phyloP scores from a whole-genome alignment of 2,888 invertebrate genomes.

The Argyresthia goedartella region DNA sequence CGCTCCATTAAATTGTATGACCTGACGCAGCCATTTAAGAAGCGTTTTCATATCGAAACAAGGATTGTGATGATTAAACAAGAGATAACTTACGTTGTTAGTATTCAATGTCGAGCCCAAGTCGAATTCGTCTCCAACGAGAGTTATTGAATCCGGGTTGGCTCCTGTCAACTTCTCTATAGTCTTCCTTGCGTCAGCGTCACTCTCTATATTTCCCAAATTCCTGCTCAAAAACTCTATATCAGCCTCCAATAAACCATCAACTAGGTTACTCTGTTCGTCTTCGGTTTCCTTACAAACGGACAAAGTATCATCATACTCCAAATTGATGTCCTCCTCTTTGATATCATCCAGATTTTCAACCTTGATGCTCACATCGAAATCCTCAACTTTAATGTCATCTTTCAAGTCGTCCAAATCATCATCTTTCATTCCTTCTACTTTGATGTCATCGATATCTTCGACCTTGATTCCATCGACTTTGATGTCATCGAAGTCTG shows the following conservation, averaged over 20 bases:
- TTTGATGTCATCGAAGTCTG: conserved; percentile 49
- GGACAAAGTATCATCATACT: conserved; percentile 46
- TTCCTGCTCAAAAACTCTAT: conserved; percentile 64
- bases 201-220: conserved; percentile 62
- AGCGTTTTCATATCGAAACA: too few relatives aligned
- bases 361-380: conserved; percentile 49
- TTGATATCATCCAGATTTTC: conserved; percentile 55
- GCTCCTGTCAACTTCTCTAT: conserved; percentile 63
- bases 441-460: conserved; percentile 61
- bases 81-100: conserved; percentile 38
- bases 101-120: conserved; percentile 57
- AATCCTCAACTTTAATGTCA: conserved; percentile 54
- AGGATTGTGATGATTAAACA: too few relatives aligned
- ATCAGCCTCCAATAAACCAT: conserved; percentile 58
- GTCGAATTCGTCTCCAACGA: conserved; percentile 63
- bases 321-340: conserved; percentile 58
- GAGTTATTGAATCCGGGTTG: conserved; percentile 55
- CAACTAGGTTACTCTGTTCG: conserved; percentile 50
- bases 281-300: conserved; percentile 48
- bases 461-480: conserved; percentile 41
- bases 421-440: conserved; percentile 53
- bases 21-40: too few relatives aligned
- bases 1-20: too few relatives aligned
- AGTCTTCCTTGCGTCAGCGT: conserved; percentile 64
- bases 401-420: conserved; percentile 52